Conservation (phyloP, 1,140 invertebrate species). For the Caenorhabditis remanei region DNA sequence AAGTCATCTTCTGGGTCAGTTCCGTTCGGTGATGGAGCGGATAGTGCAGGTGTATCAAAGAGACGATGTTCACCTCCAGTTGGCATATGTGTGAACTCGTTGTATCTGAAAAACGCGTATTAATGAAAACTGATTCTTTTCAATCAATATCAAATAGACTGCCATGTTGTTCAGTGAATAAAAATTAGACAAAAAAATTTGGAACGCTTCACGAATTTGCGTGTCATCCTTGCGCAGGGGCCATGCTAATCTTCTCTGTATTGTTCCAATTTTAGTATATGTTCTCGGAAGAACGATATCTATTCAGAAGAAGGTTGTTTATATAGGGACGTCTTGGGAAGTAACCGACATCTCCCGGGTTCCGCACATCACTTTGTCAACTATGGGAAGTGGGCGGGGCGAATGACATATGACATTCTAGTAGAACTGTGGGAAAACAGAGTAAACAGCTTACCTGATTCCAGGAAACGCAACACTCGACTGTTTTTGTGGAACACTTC, state of each 20-base stretch:
- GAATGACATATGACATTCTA: not conserved
- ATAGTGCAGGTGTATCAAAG: not conserved
- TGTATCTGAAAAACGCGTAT: constrained; percentile 1
- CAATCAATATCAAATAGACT: no score
- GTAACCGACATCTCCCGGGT: no score
- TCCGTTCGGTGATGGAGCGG: not conserved
- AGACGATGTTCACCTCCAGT: constrained; percentile 40
- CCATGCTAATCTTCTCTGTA: constrained; percentile 94
- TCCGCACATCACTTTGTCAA: no score
- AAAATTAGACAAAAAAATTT: constrained; percentile 75
- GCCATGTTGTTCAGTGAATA: no score
- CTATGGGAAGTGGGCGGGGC: no score
- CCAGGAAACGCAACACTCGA: not conserved
- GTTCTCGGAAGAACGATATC: constrained; percentile 67
- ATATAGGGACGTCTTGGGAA: no score
- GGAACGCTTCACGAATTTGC: constrained; percentile 90
- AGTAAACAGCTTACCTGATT: constrained; percentile 3
- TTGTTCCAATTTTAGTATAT: constrained; percentile 85
- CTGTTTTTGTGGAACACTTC: constrained; percentile 16
- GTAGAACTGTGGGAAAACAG: not conserved
- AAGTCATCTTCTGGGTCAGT: constrained; percentile 27
- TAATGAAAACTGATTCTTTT: no score
- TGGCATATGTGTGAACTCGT: constrained; percentile 37
- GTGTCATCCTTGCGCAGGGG: constrained; percentile 93
- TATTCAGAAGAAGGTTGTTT: no score